phyloP scores from a whole-genome alignment of 2,797 vertebrate genomes.

The Bradypodion pumilum region DNA sequence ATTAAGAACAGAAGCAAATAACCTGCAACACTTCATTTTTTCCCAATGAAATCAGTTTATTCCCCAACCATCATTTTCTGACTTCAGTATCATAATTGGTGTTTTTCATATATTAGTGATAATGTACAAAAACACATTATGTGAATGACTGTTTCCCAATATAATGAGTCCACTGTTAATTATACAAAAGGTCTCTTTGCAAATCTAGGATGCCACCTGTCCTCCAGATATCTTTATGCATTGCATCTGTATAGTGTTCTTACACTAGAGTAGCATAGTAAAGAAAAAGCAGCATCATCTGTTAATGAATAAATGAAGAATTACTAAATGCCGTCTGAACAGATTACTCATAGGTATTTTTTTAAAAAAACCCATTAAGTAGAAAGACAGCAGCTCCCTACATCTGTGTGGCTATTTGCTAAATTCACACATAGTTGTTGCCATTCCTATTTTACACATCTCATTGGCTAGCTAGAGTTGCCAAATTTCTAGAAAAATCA shows the following conservation, averaged over 20 bases:
- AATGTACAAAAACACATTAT: constrained; percentile 26
- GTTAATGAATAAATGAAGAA: constrained; percentile 67
- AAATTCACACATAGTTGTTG: constrained; percentile 21
- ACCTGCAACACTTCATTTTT: constrained; percentile 42
- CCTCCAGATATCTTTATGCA: constrained; percentile 51
- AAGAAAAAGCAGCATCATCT: constrained; percentile 34
- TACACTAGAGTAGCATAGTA: constrained; percentile 43
- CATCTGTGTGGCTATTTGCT: constrained; percentile 1
- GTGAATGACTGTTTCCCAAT: constrained; percentile 14
- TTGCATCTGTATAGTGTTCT: constrained; percentile 45
- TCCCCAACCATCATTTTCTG: background rate
- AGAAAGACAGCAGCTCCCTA: constrained; percentile 51
- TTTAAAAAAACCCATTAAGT: constrained; percentile 55
- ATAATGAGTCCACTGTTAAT: constrained; percentile 55
- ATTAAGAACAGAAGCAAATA: constrained; percentile 63
- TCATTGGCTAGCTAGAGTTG: constrained; percentile 39
- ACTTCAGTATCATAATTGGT: constrained; percentile 37
- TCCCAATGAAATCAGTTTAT: constrained; percentile 26
- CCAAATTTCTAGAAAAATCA: constrained; percentile 52
- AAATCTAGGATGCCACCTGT: constrained; percentile 66
- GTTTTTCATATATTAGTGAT: constrained; percentile 38
- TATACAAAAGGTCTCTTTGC: constrained; percentile 47
- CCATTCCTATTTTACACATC: constrained; percentile 21
- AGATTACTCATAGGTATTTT: constrained; percentile 44
- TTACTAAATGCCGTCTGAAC: constrained; percentile 57